Percentiles rank a stretch among this genome's conserved stretches.
Evolutionary conservation across 1,140 invertebrate genomes (phyloP).

Genomic region (Stegodyphus dumicola): DNA sequence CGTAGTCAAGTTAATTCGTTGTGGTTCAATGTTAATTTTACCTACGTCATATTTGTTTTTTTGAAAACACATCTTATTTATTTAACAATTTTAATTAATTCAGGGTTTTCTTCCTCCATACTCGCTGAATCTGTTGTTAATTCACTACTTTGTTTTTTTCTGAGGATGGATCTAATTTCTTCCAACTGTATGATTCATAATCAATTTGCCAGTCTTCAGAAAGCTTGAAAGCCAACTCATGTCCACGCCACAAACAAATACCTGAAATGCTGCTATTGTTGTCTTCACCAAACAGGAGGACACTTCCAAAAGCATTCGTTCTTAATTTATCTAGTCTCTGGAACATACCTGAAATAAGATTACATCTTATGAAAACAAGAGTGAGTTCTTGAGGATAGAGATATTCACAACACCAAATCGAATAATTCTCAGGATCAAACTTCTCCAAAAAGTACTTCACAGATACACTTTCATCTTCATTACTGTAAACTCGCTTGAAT

Average conservation of each 20-base stretch:
- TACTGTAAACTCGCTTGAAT: conserved; percentile 97
- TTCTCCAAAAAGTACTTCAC: conserved; percentile 99
- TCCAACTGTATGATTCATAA: conserved; percentile 97
- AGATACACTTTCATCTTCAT: conserved; percentile 92
- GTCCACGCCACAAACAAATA: conserved; percentile 96
- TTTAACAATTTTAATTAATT: too few relatives aligned
- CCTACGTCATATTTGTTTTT: too few relatives aligned
- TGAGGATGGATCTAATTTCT: conserved; percentile 86
- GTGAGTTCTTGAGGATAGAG: conserved; percentile 93
- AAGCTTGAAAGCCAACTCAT: conserved; percentile 92
- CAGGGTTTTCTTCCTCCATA: too few relatives aligned
- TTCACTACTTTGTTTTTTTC: conserved; percentile 91
- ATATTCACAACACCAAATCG: conserved; percentile 98
- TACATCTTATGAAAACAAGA: conserved; percentile 96
- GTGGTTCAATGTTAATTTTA: too few relatives aligned
- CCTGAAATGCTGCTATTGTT: conserved; percentile 94
- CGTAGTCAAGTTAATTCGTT: too few relatives aligned
- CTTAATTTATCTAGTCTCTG: conserved; percentile 98
- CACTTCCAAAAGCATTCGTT: conserved; percentile 94
- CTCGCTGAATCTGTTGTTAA: too few relatives aligned
- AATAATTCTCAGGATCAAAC: conserved; percentile 96
- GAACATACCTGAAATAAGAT: conserved; percentile 93
- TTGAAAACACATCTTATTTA: too few relatives aligned
- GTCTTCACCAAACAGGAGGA: conserved; percentile 92
- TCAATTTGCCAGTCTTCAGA: conserved; percentile 95